Evolutionary conservation across 2,888 invertebrate genomes (phyloP).

Genomic region (Dynastes hyllus): DNA sequence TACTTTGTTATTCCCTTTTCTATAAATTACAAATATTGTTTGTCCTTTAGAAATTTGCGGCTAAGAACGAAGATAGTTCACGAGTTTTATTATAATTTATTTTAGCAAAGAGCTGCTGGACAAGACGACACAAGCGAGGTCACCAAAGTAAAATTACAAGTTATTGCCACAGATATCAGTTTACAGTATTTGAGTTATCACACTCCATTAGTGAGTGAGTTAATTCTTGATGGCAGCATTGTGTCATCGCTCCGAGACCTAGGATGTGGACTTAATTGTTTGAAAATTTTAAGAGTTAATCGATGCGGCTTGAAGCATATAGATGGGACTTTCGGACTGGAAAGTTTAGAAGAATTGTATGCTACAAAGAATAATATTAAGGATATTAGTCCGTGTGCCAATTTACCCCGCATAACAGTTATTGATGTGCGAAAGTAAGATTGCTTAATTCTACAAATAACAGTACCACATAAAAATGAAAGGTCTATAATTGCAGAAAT

Average conservation of each 20-base stretch:
- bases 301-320: conserved; percentile 79
- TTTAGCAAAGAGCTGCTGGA: conserved; percentile 65
- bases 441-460: conserved; percentile 8
- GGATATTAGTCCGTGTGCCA: conserved; percentile 77
- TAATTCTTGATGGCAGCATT: conserved; percentile 81
- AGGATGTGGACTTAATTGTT: conserved; percentile 77
- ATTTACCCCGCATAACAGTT: conserved; percentile 71
- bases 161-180: conserved; percentile 79
- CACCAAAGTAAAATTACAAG: conserved; percentile 77
- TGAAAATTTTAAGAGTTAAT: conserved; percentile 76
- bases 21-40: no score
- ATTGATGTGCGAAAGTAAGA: conserved; percentile 70
- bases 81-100: background rate
- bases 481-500: conserved; percentile 64
- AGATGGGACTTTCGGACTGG: conserved; percentile 80
- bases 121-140: conserved; percentile 71
- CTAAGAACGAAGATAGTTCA: no score
- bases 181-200: conserved; percentile 78
- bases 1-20: no score
- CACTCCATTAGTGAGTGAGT: conserved; percentile 76
- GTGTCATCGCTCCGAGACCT: conserved; percentile 80
- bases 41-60: no score
- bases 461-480: conserved; percentile 3
- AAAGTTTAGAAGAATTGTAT: conserved; percentile 76
- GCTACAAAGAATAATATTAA: conserved; percentile 78